Conservation (phyloP, 1,140 invertebrate genomes). For the Tetramorium simillimum region DNA sequence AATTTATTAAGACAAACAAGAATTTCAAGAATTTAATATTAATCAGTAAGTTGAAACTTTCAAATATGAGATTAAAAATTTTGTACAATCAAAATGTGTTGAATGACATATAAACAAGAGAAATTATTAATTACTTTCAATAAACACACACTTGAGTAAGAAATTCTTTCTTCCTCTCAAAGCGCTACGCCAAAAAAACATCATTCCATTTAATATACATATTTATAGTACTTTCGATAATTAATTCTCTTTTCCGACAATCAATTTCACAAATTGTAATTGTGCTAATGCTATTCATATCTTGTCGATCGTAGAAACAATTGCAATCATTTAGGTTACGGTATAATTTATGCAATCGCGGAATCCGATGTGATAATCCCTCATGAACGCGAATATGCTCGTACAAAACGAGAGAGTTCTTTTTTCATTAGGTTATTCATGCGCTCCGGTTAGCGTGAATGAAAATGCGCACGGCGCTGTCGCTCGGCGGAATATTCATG, state of each 20-base stretch:
- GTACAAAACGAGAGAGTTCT: background rate
- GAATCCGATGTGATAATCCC: conserved; percentile 18
- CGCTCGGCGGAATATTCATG: conserved; percentile 44
- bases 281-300: conserved; percentile 1
- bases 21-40: background rate
- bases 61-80: background rate
- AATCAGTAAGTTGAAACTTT: background rate
- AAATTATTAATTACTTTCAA: background rate
- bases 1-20: background rate
- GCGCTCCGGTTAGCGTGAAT: conserved; percentile 29
- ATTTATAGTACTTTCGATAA: background rate
- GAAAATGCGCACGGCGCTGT: conserved; percentile 29
- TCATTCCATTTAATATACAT: background rate
- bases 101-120: background rate
- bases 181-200: background rate
- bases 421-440: conserved; percentile 59
- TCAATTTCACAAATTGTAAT: background rate
- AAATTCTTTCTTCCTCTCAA: background rate
- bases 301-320: background rate
- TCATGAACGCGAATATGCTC: conserved; percentile 12
- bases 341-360: conserved; percentile 17
- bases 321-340: background rate
- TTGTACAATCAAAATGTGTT: background rate
- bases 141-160: background rate
- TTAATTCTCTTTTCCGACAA: background rate